Base-by-base conservation (phyloP, 2,797 vertebrate species). In the Xenops minutus region DNA sequence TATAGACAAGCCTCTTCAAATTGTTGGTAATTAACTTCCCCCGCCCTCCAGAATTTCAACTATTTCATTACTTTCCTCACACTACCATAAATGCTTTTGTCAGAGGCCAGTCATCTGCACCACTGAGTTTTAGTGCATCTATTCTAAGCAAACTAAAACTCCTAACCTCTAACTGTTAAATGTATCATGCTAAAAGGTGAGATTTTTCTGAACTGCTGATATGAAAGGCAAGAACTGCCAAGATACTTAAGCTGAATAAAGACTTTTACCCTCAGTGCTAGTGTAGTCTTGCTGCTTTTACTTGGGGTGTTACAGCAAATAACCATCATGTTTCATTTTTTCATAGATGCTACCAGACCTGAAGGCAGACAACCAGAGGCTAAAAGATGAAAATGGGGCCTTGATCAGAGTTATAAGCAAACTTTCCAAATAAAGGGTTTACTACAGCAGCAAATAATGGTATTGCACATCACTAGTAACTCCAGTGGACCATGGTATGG, bases 371-470 rank as follows among this genome's bases (percentile, higher is more conserved):
- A 99, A 99, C 99, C 99, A 99, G 99, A 99, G 99, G 98, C 98
- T 99, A 99, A 99, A 99, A 98, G 99, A 99, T 96, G 99, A 99
- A 98, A 99, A 99, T 85, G 99, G 99, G 98, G 99, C 99, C 81
- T 99, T 99, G 98, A 99, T 99, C 98, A 98, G 99, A 98, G 99
- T 99, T 98, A 99, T 99, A 98, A 99, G 99, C 99, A 99, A 99
- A 98, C 99, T 99, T 98, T 99, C 99, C 97, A 99, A 99, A 99
- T 99, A 99, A 98, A 94, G 89, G 64, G 95, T 95, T 96, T 93
- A 92, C 96, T 97, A 75, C 98, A 98, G 98, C 98, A 98, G 98
- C 98, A 97, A 98, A 97, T 98, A 97, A 98, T 83, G 98, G 98
- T 98, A 98, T 99, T 99, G 99, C 99, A 99, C 99, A 98, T 98